Percentiles rank a stretch among this genome's conserved stretches.
phyloP scores from a whole-genome alignment of 2,113 vertebrate species.

The Paedocypris sp. region DNA sequence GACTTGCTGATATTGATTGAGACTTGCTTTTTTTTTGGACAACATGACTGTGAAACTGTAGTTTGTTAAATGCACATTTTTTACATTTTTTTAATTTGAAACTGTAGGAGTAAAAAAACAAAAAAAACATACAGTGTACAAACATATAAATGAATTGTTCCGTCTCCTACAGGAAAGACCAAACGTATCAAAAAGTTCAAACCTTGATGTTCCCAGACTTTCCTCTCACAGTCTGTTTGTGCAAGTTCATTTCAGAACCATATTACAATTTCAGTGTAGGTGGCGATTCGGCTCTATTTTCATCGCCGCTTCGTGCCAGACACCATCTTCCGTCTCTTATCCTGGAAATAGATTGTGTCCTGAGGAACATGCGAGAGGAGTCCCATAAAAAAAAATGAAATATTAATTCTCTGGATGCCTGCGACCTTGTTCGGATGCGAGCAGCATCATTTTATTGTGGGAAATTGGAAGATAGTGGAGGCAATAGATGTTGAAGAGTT shows the following conservation, averaged over 20 bases:
- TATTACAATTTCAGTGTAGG: background rate
- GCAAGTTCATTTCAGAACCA: background rate
- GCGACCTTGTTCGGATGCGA: constrained; percentile 49
- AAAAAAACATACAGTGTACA: too few relatives aligned
- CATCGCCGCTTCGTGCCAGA: background rate
- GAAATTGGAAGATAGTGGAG: constrained; percentile 39
- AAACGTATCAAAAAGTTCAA: background rate
- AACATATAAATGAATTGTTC: too few relatives aligned
- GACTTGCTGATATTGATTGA: too few relatives aligned
- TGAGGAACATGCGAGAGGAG: constrained; percentile 13
- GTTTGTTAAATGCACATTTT: too few relatives aligned
- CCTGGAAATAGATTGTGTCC: constrained; percentile 30
- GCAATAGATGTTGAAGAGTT: constrained; percentile 49
- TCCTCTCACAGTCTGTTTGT: background rate
- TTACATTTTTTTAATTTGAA: too few relatives aligned
- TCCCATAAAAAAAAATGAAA: constrained; percentile 46
- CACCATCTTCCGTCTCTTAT: constrained; percentile 13
- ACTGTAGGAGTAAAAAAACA: too few relatives aligned
- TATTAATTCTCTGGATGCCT: constrained; percentile 49
- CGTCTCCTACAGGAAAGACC: background rate
- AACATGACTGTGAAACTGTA: too few relatives aligned
- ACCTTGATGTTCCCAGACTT: background rate
- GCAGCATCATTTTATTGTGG: constrained; percentile 44
- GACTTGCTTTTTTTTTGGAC: too few relatives aligned
- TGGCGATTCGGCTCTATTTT: constrained; percentile 2